phyloP scores from a whole-genome alignment of 2,797 vertebrate species.

The Acanthopagrus latus region DNA sequence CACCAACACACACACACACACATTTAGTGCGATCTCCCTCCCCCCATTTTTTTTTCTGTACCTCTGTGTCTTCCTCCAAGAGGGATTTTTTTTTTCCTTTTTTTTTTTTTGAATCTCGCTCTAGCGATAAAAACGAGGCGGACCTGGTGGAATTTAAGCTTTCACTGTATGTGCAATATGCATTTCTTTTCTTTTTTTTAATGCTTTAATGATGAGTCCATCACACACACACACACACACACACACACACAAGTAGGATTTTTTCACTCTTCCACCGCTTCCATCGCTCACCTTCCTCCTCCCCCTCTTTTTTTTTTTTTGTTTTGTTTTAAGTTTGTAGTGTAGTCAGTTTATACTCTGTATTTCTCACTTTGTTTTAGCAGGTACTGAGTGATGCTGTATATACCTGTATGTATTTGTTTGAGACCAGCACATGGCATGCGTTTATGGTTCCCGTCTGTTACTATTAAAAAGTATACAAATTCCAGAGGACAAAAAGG shows the following conservation, averaged over 20 bases:
- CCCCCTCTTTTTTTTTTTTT: slow-evolving; percentile 76
- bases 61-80: slow-evolving; percentile 78
- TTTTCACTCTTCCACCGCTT: slow-evolving; percentile 86
- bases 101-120: slow-evolving; percentile 76
- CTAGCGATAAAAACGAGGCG: slow-evolving; percentile 82
- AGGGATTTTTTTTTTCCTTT: slow-evolving; percentile 73
- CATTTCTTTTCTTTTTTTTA: slow-evolving; percentile 87
- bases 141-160: slow-evolving; percentile 93
- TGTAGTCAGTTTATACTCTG: slow-evolving; percentile 91
- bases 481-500: slow-evolving; percentile 90
- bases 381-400: slow-evolving; percentile 99
- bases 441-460: slow-evolving; percentile 94
- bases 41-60: slow-evolving; percentile 28
- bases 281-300: slow-evolving; percentile 43
- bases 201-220: slow-evolving; percentile 93
- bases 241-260: slow-evolving; percentile 87
- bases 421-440: slow-evolving; percentile 97
- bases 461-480: slow-evolving; percentile 95
- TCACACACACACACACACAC: slow-evolving; percentile 72
- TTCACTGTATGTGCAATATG: slow-evolving; percentile 99
- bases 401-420: slow-evolving; percentile 92
- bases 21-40: not conserved
- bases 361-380: slow-evolving; percentile 97
- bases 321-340: slow-evolving; percentile 89
- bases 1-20: slow-evolving; percentile 55